Evolutionary conservation across 2,797 vertebrate species (phyloP).

Genomic region (Chlorospingus semifuscus): DNA sequence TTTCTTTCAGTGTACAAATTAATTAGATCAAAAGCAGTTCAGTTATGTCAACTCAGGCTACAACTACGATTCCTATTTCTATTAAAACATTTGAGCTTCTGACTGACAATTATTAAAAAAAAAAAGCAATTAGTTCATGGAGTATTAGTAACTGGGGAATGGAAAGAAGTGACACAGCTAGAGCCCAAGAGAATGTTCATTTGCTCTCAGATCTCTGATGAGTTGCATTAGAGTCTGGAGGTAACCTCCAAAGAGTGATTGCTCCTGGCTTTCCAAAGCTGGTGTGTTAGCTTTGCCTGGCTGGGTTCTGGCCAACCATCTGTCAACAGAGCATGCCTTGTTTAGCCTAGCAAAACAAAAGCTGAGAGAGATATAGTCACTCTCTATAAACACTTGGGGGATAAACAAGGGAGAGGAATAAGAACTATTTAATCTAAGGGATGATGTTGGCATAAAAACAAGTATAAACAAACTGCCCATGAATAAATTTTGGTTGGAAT

Average conservation of each 20-base stretch:
- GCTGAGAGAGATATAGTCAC: neutral
- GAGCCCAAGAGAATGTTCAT: neutral
- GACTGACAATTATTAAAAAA: neutral
- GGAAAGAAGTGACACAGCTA: neutral
- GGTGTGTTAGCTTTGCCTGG: neutral
- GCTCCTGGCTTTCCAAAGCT: conserved; percentile 24
- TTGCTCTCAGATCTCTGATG: neutral
- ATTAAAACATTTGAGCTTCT: neutral
- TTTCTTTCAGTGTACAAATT: neutral
- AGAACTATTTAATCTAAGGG: neutral
- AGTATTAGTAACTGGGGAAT: neutral
- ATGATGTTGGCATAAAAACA: neutral
- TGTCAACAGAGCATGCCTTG: conserved; percentile 37
- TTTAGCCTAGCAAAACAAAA: conserved; percentile 54
- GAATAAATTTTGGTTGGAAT: neutral
- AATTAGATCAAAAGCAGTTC: neutral
- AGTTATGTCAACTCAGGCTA: neutral
- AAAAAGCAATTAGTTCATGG: neutral
- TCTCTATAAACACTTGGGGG: neutral
- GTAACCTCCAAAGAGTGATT: neutral
- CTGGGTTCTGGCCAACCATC: conserved; percentile 48
- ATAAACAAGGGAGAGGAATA: neutral
- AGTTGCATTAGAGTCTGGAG: neutral
- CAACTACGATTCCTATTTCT: neutral
- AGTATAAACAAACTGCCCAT: neutral